phyloP scores from a whole-genome alignment of 2,888 invertebrate species.

The Idaea aversata region DNA sequence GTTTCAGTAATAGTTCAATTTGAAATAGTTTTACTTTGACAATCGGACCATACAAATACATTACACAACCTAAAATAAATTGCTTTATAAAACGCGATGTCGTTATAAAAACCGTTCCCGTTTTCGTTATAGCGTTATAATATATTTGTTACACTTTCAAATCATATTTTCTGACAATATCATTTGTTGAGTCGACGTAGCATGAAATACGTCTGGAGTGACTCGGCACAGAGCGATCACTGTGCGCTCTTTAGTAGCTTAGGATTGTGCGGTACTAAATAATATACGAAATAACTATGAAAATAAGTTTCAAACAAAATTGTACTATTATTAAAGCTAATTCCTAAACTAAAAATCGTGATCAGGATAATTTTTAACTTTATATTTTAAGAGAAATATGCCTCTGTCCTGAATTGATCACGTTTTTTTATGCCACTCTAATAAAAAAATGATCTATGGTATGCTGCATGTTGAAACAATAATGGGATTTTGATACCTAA shows the following conservation, averaged over 20 bases:
- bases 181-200: slow-evolving; percentile 77
- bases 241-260: slow-evolving; percentile 47
- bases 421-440: too few relatives aligned
- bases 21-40: neutral
- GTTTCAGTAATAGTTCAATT: too few relatives aligned
- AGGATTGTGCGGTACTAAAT: slow-evolving; percentile 26
- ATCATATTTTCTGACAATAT: slow-evolving; percentile 77
- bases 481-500: too few relatives aligned
- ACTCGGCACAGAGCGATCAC: slow-evolving; percentile 68
- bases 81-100: neutral
- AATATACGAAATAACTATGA: slow-evolving; percentile 12
- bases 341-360: too few relatives aligned
- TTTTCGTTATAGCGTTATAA: slow-evolving; percentile 50
- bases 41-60: neutral
- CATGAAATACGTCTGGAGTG: slow-evolving; percentile 79
- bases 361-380: too few relatives aligned
- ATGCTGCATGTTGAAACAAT: too few relatives aligned
- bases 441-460: too few relatives aligned
- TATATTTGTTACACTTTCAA: slow-evolving; percentile 73
- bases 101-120: slow-evolving; percentile 5
- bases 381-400: too few relatives aligned
- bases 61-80: neutral
- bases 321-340: too few relatives aligned
- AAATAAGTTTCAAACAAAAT: too few relatives aligned
- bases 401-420: too few relatives aligned